Evolutionary conservation across 2,888 invertebrate genomes (phyloP), one percentile per base, ranked within the genome.

Genomic region (Caradrina clavipalpis): DNA sequence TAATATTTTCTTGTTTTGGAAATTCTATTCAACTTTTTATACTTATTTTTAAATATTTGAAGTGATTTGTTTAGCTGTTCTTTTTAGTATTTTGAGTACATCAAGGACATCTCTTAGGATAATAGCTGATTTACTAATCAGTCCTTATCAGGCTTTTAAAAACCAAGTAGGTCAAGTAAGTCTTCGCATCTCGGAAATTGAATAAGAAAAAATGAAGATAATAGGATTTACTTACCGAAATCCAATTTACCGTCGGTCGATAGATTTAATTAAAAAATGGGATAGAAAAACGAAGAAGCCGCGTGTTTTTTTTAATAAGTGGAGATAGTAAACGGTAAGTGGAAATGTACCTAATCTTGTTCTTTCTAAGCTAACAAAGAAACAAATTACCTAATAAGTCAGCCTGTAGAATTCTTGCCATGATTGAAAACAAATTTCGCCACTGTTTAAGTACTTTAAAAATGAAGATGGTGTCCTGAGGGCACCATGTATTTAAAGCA

Each of bases 261-360:
- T 70, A 68, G 65, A 82, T 82, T 83, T 79, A 68, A 82, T 79
- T 82, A 59, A 82, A 80, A 73, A 66, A 47, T 35, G 15, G 53
- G 65, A 65, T 45, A 58, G 63, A 56, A 49, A 64, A 62, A 49
- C 39, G 17, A 69, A 54, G 65, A 49, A 17, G 22, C 26, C 19
- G 51, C 22, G 47, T 15, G 10, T 53, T 68, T 60, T 69, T 49
- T 57, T 69, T 57, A 55, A 65, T 62, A 53, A 72, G 15, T n/a
- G 8, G 19, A 17, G 10, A 39, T 77, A 7, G 55, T 26, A 56
- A 51, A 26, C 1, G 21, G 56, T 45, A 31, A 69, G 47, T 58
- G 26, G 8, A 68, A 39, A n/a, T 35, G 15, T 19, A 45, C 45
- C 17, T 45, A 39, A 45, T 72, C 17, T 69, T 49, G 19, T 0